phyloP scores from a whole-genome alignment of 2,888 invertebrate genomes.

The Melolontha melolontha region DNA sequence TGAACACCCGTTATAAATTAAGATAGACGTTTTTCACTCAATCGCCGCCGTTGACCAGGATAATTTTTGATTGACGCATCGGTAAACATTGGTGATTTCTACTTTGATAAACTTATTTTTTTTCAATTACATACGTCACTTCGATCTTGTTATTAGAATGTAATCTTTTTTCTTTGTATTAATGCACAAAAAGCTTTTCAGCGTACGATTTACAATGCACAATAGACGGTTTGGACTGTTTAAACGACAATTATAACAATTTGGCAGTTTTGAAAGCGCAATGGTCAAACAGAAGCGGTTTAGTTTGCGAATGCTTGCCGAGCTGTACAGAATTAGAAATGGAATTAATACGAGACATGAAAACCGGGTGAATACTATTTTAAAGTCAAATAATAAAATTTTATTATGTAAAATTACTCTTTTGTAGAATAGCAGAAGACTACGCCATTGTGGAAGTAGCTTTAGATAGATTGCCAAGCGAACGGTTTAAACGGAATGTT shows the following conservation, averaged over 20 bases:
- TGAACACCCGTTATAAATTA: too few species aligned
- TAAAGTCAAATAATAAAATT: neutral
- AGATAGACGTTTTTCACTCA: too few species aligned
- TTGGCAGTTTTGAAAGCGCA: slow-evolving; percentile 75
- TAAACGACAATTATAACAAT: slow-evolving; percentile 72
- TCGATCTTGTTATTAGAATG: too few species aligned
- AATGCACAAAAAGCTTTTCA: neutral
- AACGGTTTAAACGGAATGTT: slow-evolving; percentile 75
- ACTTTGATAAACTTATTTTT: too few species aligned
- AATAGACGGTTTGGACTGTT: slow-evolving; percentile 74
- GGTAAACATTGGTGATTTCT: too few species aligned
- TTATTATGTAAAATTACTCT: slow-evolving; percentile 1
- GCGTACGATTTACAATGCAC: slow-evolving; percentile 65
- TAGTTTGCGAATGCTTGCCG: slow-evolving; percentile 77
- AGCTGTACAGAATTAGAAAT: slow-evolving; percentile 80
- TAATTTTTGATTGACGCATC: too few species aligned
- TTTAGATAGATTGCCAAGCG: slow-evolving; percentile 75
- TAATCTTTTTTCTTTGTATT: too few species aligned
- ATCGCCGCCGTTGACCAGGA: too few species aligned
- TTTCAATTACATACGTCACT: too few species aligned
- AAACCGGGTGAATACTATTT: slow-evolving; percentile 57
- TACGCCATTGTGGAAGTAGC: slow-evolving; percentile 69
- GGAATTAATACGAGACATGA: slow-evolving; percentile 71
- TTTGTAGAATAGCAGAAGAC: slow-evolving; percentile 57
- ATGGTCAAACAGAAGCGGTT: slow-evolving; percentile 74